These are phyloP conservation scores for Kryptolebias ocellatus DNA, from an alignment of 2,797 vertebrate genomes.

Conservation along the genomic window DNA sequence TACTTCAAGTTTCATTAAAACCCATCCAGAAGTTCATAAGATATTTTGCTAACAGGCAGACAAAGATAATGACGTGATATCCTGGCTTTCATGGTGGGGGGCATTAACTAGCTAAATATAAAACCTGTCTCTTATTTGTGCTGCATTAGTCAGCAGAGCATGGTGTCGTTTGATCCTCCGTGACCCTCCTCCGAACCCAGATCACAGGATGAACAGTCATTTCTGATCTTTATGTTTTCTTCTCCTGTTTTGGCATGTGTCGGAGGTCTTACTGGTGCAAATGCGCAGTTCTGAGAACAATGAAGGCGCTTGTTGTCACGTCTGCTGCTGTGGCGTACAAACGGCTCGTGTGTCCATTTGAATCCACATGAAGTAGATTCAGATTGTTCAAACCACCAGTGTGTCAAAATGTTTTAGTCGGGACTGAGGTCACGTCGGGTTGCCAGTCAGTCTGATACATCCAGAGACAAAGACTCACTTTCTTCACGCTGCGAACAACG, in stretches of 20 bases:
- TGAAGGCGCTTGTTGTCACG: slow-evolving; percentile 5
- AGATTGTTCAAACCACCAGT: slow-evolving; percentile 27
- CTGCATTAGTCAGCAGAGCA: not conserved
- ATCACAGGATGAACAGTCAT: slow-evolving; percentile 12
- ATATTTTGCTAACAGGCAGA: too few species aligned
- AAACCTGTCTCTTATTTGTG: not conserved
- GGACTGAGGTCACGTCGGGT: slow-evolving; percentile 64
- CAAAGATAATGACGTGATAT: too few species aligned
- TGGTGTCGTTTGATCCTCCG: slow-evolving; percentile 18
- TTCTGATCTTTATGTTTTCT: slow-evolving; percentile 8
- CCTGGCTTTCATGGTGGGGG: too few species aligned
- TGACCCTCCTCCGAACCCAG: not conserved
- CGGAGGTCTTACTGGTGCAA: not conserved
- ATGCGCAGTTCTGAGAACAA: not conserved
- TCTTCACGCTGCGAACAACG: slow-evolving; percentile 52
- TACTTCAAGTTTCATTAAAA: too few species aligned
- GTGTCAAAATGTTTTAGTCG: slow-evolving; percentile 42
- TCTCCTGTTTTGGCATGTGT: not conserved
- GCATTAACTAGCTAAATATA: not conserved
- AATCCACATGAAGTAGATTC: slow-evolving; percentile 11
- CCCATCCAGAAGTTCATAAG: too few species aligned
- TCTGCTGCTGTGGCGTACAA: slow-evolving; percentile 11
- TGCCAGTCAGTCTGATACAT: slow-evolving; percentile 41
- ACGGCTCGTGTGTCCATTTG: slow-evolving; percentile 19
- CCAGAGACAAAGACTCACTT: slow-evolving; percentile 57